Evolutionary conservation across 1,140 invertebrate species (phyloP).

Genomic region (Globodera ellingtonae): DNA sequence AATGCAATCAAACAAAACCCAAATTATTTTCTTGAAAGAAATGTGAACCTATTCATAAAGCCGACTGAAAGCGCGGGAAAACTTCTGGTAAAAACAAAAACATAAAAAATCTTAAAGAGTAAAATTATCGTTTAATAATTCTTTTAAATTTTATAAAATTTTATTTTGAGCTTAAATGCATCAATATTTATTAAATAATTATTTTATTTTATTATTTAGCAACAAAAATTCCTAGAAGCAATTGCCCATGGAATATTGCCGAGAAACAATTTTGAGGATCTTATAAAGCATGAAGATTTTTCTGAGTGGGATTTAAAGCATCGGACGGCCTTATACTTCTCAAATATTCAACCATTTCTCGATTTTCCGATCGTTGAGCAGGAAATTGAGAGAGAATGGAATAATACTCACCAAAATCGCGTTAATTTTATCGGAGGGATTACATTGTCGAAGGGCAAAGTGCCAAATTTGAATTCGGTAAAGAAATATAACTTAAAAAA

Average conservation of each 20-base stretch:
- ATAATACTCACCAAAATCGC: neutral
- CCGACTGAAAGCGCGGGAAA: neutral
- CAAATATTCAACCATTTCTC: neutral
- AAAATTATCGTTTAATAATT: too few relatives aligned
- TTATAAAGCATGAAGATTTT: neutral
- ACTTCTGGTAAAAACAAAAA: neutral
- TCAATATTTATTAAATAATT: neutral
- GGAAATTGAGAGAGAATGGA: neutral
- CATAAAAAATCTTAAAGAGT: too few relatives aligned
- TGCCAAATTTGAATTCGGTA: neutral
- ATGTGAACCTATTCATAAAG: neutral
- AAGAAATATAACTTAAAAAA: neutral
- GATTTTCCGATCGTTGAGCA: neutral
- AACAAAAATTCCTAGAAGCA: neutral
- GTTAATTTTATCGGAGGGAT: neutral
- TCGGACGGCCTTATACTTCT: neutral
- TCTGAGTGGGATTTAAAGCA: too few relatives aligned
- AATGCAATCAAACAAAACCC: neutral
- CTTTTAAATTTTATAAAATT: too few relatives aligned
- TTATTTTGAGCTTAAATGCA: too few relatives aligned
- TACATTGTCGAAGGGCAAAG: neutral
- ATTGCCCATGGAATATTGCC: neutral
- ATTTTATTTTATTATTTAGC: neutral
- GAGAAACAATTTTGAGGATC: neutral
- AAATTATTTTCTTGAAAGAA: neutral